Percentiles rank a stretch among this genome's conserved stretches.
These are phyloP conservation scores for Bubo blakistoni DNA, from an alignment of 2,113 vertebrate genomes.

Conservation along the genomic window DNA sequence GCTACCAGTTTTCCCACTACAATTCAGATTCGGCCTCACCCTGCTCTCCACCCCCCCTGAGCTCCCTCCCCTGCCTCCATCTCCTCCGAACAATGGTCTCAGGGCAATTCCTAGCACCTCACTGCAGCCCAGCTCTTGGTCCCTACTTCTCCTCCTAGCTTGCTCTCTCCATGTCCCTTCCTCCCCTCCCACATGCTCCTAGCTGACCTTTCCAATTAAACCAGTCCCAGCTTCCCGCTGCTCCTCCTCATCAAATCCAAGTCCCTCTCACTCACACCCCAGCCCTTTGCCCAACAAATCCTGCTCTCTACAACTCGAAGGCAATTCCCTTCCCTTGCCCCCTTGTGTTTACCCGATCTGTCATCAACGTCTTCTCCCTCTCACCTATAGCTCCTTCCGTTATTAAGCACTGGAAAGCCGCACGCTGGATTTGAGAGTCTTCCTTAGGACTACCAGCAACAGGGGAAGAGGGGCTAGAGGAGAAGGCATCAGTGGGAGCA, in stretches of 20 bases:
- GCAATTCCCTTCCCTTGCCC: not conserved
- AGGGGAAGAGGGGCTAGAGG: not conserved
- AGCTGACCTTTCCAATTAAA: not conserved
- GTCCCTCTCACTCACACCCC: not conserved
- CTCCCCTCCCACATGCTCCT: not conserved
- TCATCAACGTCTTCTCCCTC: not conserved
- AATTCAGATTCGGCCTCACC: accelerated
- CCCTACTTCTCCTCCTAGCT: not conserved
- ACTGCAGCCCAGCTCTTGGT: not conserved
- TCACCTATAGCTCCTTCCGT: not conserved
- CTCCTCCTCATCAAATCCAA: not conserved
- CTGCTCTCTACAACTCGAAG: not conserved
- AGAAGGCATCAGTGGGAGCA: not conserved
- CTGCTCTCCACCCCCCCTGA: not conserved
- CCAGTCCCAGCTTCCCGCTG: not conserved
- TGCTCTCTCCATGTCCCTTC: not conserved
- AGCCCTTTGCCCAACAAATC: not conserved
- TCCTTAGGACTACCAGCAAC: not conserved
- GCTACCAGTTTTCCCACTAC: not conserved
- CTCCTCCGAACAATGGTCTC: not conserved
- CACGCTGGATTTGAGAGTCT: not conserved
- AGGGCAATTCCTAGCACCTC: not conserved
- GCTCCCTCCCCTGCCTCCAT: not conserved
- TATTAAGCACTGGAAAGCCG: not conserved
- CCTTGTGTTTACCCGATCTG: accelerated